Conservation (phyloP, 2,797 vertebrate genomes). For the Liasis olivaceus region DNA sequence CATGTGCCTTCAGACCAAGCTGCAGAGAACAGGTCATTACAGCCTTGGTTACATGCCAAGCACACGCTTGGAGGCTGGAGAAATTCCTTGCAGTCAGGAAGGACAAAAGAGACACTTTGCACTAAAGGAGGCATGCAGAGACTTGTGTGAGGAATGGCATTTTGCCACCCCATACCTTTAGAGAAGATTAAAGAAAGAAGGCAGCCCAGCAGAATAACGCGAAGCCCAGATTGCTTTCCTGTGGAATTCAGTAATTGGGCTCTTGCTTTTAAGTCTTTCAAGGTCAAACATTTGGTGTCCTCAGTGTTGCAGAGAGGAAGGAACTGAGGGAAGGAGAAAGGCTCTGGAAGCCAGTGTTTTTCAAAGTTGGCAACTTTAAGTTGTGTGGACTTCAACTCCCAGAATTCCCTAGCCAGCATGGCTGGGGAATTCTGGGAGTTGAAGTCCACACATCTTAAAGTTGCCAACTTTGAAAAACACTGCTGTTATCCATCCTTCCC, state of each 20-base stretch:
- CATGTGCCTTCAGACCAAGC: not conserved
- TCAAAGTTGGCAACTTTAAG: not conserved
- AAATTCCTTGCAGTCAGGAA: not conserved
- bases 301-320: not conserved
- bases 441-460: not conserved
- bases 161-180: not conserved
- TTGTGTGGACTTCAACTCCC: too few species aligned
- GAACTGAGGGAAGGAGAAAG: not conserved
- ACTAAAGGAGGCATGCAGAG: not conserved
- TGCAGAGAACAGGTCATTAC: not conserved
- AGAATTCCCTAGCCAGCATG: too few species aligned
- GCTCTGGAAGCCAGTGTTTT: not conserved
- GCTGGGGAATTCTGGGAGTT: not conserved
- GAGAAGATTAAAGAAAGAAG: not conserved
- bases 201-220: constrained; percentile 14
- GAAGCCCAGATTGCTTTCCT: not conserved
- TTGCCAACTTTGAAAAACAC: not conserved
- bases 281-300: accelerated
- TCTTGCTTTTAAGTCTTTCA: not conserved
- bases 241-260: accelerated
- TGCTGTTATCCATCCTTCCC: not conserved
- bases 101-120: not conserved
- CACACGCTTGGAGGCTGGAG: not conserved
- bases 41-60: not conserved
- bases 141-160: not conserved